phyloP scores from a whole-genome alignment of 1,140 invertebrate genomes.

The Heliconius melpomene region DNA sequence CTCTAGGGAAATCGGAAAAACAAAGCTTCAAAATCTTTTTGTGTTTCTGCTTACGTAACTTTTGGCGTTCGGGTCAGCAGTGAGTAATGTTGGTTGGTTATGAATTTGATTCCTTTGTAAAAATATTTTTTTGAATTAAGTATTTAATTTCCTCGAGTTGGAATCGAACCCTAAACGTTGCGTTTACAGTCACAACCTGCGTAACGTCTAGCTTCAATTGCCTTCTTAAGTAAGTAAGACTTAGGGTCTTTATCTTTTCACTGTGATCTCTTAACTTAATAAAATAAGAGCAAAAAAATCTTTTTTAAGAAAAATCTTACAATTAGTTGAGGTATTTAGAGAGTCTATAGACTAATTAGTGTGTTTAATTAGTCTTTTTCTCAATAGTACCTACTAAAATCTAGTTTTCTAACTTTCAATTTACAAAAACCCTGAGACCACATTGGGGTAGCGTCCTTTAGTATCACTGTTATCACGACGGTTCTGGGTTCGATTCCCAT shows the following conservation, averaged over 20 bases:
- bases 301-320: neutral
- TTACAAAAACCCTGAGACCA: too few species aligned
- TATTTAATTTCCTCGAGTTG: neutral
- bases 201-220: neutral
- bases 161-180: neutral
- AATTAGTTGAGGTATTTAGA: neutral
- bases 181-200: neutral
- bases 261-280: neutral
- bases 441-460: too few species aligned
- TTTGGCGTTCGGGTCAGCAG: too few species aligned
- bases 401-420: too few species aligned
- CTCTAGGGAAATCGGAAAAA: slow-evolving; percentile 2
- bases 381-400: neutral
- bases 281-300: neutral
- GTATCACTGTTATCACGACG: neutral
- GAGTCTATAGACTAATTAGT: slow-evolving; percentile 1
- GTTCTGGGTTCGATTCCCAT: neutral
- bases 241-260: neutral
- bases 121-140: too few species aligned
- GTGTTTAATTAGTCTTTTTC: too few species aligned
- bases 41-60: neutral
- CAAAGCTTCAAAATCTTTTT: slow-evolving; percentile 5
- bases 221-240: neutral
- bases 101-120: too few species aligned
- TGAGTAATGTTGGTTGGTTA: too few species aligned